These are phyloP conservation scores for Hirtodrosophila histrioides DNA, from an alignment of 2,888 invertebrate species.

Conservation along the genomic window DNA sequence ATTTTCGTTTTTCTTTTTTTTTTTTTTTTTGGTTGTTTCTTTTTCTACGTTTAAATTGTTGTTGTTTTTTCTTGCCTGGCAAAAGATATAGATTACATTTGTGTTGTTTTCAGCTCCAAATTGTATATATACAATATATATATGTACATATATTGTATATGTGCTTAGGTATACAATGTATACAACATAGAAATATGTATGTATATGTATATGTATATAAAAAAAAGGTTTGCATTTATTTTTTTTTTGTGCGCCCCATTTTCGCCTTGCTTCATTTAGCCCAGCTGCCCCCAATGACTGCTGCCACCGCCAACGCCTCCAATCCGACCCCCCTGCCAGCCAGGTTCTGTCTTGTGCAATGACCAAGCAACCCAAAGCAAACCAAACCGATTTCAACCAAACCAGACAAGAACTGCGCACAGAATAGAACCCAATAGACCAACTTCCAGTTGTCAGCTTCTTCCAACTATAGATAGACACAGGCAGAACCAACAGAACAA, in stretches of 20 bases:
- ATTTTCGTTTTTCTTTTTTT: slow-evolving; percentile 9
- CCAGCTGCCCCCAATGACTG: slow-evolving; percentile 25
- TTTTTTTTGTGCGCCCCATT: slow-evolving; percentile 41
- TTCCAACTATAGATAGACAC: slow-evolving; percentile 17
- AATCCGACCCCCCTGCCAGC: background rate
- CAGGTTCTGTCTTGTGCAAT: slow-evolving; percentile 23
- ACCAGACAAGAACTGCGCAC: slow-evolving; percentile 11
- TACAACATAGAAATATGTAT: slow-evolving; percentile 14
- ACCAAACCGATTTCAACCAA: slow-evolving; percentile 21
- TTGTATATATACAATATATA: slow-evolving; percentile 38
- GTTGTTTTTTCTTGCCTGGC: slow-evolving; percentile 36
- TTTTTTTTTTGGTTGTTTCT: slow-evolving; percentile 9
- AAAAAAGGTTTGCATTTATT: slow-evolving; percentile 46
- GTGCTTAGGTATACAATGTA: slow-evolving; percentile 3
- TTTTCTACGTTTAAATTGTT: slow-evolving; percentile 42
- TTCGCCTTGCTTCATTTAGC: slow-evolving; percentile 60
- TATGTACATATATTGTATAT: slow-evolving; percentile 16
- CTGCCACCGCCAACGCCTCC: no score
- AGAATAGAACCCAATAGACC: slow-evolving; percentile 17
- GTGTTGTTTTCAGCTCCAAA: slow-evolving; percentile 63
- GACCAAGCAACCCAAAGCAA: slow-evolving; percentile 23
- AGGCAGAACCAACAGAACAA: no score
- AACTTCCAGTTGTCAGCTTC: slow-evolving; percentile 44
- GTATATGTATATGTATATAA: background rate
- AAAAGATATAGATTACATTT: slow-evolving; percentile 75